A percentile compares a stretch with the other conserved stretches of the same genome.
These are phyloP conservation scores for Todiramphus saurophagus DNA, from an alignment of 2,113 vertebrate genomes.

Conservation along the genomic window DNA sequence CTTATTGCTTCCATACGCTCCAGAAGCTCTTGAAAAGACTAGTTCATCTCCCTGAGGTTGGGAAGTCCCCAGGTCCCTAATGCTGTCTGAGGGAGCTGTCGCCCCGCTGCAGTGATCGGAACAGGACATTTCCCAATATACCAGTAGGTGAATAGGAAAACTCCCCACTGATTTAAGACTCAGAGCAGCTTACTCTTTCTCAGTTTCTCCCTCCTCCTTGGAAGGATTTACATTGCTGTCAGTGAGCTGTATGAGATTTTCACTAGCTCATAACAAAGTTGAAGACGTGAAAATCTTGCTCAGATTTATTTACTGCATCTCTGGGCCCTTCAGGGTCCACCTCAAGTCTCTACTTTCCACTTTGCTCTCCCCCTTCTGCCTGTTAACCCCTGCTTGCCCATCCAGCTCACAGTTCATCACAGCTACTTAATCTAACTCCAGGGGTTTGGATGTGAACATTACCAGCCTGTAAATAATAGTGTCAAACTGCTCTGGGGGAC, in stretches of 20 bases:
- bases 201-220: background rate
- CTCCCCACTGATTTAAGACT: background rate
- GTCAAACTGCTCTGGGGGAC: background rate
- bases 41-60: background rate
- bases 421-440: background rate
- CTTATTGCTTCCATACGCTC: background rate
- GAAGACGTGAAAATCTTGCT: background rate
- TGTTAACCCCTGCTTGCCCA: background rate
- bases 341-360: background rate
- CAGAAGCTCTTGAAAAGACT: background rate
- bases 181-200: background rate
- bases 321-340: background rate
- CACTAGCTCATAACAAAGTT: background rate
- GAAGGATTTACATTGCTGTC: background rate
- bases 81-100: background rate
- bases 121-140: background rate
- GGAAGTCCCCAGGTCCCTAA: background rate
- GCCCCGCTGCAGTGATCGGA: background rate
- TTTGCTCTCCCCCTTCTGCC: background rate
- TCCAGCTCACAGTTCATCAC: accelerated
- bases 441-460: background rate
- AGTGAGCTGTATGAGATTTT: background rate
- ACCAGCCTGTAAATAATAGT: background rate
- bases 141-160: background rate
- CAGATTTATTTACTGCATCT: background rate